Percentiles rank a stretch among this genome's conserved stretches.
Conservation (phyloP, 2,113 vertebrate species). For the Eurypyga helias region DNA sequence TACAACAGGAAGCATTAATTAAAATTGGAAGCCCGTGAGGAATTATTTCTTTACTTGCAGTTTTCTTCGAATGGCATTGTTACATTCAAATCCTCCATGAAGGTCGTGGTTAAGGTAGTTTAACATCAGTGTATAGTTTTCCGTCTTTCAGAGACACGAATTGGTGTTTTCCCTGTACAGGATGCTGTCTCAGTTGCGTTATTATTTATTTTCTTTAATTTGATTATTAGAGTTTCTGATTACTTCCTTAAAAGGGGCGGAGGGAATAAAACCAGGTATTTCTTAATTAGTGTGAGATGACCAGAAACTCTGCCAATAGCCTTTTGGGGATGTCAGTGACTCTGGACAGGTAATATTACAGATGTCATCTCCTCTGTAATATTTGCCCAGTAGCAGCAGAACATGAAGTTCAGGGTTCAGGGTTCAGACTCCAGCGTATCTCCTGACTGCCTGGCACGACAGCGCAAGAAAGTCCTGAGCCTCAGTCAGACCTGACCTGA, state of each 20-base stretch:
- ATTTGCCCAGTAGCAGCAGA: background rate
- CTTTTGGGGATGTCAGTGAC: background rate
- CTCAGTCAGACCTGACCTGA: background rate
- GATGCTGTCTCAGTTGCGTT: background rate
- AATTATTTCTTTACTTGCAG: background rate
- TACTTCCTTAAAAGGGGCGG: background rate
- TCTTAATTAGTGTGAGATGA: background rate
- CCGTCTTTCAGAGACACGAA: background rate
- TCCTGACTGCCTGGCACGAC: background rate
- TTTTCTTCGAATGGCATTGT: background rate
- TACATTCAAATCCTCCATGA: background rate
- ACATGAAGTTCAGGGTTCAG: background rate
- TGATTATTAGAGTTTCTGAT: background rate
- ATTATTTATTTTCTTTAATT: background rate
- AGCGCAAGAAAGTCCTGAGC: background rate
- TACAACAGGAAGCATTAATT: slow-evolving; percentile 39
- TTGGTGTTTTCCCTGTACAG: background rate
- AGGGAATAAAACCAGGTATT: background rate
- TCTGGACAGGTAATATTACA: background rate
- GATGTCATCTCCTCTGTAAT: background rate
- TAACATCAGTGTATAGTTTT: background rate
- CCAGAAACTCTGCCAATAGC: background rate
- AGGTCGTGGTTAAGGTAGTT: background rate
- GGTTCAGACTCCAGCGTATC: background rate
- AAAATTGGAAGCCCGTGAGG: slow-evolving; percentile 9